phyloP scores from a whole-genome alignment of 2,113 vertebrate species.

The Pachypanchax playfairii region DNA sequence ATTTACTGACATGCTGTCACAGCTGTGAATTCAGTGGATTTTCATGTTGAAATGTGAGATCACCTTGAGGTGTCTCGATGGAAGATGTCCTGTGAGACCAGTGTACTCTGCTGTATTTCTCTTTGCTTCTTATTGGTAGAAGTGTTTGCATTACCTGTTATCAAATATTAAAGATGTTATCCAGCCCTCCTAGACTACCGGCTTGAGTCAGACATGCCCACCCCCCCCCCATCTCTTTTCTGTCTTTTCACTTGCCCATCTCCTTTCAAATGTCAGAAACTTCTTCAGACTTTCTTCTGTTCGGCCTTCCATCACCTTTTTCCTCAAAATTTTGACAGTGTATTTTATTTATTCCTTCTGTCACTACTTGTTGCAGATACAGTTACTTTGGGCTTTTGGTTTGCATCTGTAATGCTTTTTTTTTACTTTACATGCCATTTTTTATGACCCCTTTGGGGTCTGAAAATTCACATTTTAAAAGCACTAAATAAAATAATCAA shows the following conservation, averaged over 20 bases:
- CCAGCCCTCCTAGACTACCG: constrained; percentile 61
- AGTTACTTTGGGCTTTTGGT: not conserved
- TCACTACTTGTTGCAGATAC: not conserved
- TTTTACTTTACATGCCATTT: no score
- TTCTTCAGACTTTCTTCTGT: constrained; percentile 13
- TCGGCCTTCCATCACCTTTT: not conserved
- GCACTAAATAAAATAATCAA: no score
- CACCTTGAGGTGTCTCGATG: constrained; percentile 72
- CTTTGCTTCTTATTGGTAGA: constrained; percentile 64
- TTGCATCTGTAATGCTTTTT: not conserved
- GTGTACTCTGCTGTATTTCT: constrained; percentile 60
- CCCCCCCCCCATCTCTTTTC: constrained; percentile 13
- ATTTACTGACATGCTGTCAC: constrained; percentile 23
- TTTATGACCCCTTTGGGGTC: no score
- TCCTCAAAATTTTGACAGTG: not conserved
- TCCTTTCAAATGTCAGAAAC: constrained; percentile 32
- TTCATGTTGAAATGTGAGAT: constrained; percentile 47
- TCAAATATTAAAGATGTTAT: constrained; percentile 85
- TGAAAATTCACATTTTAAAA: no score
- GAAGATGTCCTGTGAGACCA: constrained; percentile 55
- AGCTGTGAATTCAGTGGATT: constrained; percentile 40
- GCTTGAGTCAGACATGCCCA: constrained; percentile 41
- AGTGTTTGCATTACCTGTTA: constrained; percentile 73
- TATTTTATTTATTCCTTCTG: constrained; percentile 10
- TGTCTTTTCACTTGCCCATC: constrained; percentile 8